Percentiles rank a stretch among this genome's conserved stretches.
phyloP scores from a whole-genome alignment of 1,140 invertebrate genomes.

The Drosophila suzukii region DNA sequence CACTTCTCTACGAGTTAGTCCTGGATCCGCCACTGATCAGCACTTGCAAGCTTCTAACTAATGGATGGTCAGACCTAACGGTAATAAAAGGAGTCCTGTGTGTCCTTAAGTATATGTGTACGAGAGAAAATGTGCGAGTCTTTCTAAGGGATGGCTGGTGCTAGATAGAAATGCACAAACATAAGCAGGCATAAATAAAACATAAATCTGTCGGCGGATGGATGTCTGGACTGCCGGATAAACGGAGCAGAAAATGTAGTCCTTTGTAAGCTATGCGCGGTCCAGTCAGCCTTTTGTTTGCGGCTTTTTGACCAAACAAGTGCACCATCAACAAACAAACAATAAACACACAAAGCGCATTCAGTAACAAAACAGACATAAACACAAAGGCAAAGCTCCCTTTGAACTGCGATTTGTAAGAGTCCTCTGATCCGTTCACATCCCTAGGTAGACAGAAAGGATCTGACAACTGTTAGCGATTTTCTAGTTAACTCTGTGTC shows the following conservation, averaged over 20 bases:
- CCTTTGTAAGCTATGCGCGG: conserved; percentile 30
- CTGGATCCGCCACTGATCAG: background rate
- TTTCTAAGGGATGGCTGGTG: conserved; percentile 25
- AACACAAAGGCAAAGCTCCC: conserved; percentile 57
- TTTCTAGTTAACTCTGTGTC: background rate
- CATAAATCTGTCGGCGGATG: conserved; percentile 23
- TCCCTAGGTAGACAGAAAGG: conserved; percentile 1
- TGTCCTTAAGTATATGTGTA: background rate
- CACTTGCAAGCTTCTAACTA: background rate
- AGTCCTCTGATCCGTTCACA: conserved; percentile 30
- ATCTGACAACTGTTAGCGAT: conserved; percentile 1
- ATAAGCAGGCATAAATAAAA: conserved; percentile 67
- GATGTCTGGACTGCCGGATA: conserved; percentile 21
- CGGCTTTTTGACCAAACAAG: conserved; percentile 78
- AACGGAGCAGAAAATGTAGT: conserved; percentile 23
- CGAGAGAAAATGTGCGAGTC: background rate
- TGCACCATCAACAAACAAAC: conserved; percentile 60
- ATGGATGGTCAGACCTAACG: background rate
- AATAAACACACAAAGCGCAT: conserved; percentile 57
- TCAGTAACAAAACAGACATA: conserved; percentile 52
- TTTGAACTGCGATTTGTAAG: conserved; percentile 69
- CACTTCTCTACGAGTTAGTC: too few species aligned
- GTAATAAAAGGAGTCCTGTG: background rate
- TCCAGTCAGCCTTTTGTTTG: conserved; percentile 65
- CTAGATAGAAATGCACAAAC: conserved; percentile 60